Conservation (phyloP, 2,113 vertebrate genomes). For the Hemicordylus capensis region DNA sequence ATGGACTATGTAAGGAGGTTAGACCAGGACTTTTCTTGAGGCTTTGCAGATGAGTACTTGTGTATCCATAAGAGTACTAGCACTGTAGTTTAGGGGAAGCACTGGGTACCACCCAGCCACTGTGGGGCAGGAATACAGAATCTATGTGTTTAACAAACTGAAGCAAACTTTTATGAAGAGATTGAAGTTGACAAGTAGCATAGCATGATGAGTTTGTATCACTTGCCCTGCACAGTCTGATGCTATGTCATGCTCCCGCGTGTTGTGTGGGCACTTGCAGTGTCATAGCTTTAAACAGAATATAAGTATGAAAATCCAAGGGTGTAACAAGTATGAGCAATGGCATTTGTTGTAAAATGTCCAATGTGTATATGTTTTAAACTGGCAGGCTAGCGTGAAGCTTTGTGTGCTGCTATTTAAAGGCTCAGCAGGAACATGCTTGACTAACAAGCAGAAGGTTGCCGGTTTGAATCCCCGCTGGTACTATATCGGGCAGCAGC, state of each 20-base stretch:
- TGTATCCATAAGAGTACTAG: background rate
- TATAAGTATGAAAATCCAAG: background rate
- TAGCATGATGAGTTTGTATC: background rate
- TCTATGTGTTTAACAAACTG: background rate
- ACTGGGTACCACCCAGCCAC: background rate
- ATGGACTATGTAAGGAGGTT: background rate
- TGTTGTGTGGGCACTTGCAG: too few relatives aligned
- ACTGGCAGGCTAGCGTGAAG: background rate
- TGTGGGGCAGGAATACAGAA: background rate
- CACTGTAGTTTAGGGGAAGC: background rate
- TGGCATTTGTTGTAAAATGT: background rate
- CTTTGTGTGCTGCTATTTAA: too few relatives aligned
- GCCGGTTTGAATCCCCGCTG: too few relatives aligned
- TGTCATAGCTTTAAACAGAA: background rate
- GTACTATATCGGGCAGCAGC: too few relatives aligned
- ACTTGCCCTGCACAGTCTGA: background rate
- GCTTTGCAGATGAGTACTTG: background rate
- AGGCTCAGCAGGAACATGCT: too few relatives aligned
- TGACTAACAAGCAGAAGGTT: too few relatives aligned
- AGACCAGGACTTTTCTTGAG: background rate
- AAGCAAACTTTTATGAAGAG: background rate
- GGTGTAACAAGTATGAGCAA: background rate
- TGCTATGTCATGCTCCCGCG: background rate
- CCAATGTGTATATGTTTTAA: background rate
- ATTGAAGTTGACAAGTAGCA: background rate